Conservation (phyloP, 2,797 vertebrate species). For the Chiloscyllium punctatum region DNA sequence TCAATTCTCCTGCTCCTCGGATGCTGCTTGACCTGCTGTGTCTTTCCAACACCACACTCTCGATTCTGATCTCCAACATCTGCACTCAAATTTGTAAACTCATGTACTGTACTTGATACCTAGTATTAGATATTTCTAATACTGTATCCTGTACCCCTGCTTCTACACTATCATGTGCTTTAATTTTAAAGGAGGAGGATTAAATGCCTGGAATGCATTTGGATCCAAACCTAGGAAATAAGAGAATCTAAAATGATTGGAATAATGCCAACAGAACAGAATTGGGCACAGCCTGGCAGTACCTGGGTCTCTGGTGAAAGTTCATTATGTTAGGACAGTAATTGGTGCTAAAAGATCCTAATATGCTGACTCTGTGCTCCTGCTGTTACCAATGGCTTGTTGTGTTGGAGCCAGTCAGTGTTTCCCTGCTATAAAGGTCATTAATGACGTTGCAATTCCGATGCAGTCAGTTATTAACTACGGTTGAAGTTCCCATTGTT, state of each 20-base stretch:
- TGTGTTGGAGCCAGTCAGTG: not conserved
- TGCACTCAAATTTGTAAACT: too few species aligned
- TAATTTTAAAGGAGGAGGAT: not conserved
- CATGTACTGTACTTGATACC: too few species aligned
- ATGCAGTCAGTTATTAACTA: not conserved
- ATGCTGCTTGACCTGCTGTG: too few species aligned
- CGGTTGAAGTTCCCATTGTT: not conserved
- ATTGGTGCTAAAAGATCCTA: not conserved
- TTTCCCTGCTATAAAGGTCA: not conserved
- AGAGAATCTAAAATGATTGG: not conserved
- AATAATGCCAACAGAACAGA: not conserved
- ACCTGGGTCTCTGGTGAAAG: not conserved
- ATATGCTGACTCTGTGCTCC: not conserved
- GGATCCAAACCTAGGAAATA: not conserved
- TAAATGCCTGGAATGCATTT: not conserved
- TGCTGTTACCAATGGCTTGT: slow-evolving; percentile 3
- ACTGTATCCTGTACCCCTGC: too few species aligned
- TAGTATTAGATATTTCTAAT: too few species aligned
- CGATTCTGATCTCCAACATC: too few species aligned
- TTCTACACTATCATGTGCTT: too few species aligned
- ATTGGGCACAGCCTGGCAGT: not conserved
- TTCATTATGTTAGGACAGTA: not conserved
- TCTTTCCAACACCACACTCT: too few species aligned
- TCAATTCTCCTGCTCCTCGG: too few species aligned
- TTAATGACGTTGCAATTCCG: not conserved